Evolutionary conservation across 2,888 invertebrate genomes (phyloP), one percentile per base, ranked within the genome.

Genomic region (Elaeidobius kamerunicus): DNA sequence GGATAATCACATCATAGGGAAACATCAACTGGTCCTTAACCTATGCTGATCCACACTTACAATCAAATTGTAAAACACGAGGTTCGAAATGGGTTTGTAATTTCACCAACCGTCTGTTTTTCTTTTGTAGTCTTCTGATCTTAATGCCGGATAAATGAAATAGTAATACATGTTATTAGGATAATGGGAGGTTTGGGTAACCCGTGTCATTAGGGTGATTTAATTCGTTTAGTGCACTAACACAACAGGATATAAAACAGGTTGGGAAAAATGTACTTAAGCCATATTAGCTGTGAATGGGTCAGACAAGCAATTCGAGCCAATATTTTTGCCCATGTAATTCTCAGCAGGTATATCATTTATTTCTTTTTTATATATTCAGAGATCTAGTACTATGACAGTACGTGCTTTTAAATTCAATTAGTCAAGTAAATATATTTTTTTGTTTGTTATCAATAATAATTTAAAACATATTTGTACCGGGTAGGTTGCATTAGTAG

Each of bases 191-290:
- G 43, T 43, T 43, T 19, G 18, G 17, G 19, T 32, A 43, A n/a
- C 43, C 34, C 34, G 32, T 43, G 34, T 43, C 43, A 43, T 43
- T 41, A 41, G 36, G 28, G 11, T 27, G 16, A 41, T 41, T 41
- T 41, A 41, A 27, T 41, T 27, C 23, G 14, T 41, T 41, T 41
- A 39, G 20, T 30, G 30, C 30, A 9, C 30, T 30, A 4, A 30
- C 23, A 23, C 9, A 30, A 30, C 30, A 30, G 30, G 27, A 34
- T 55, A 54, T 18, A 57, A 58, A 11, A 48, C 55, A 30, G 60
- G 58, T 14, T 59, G 59, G 12, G 57, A 18, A 18, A 14, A 40
- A 9, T 40, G 17, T 18, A 18, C 19, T 7, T 11, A 9, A 6
- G 14, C 11, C 20, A 19, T 9, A 18, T 17, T 52, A 2, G 60